Base-by-base conservation (phyloP, 2,888 invertebrate genomes). In the Lypha dubia region DNA sequence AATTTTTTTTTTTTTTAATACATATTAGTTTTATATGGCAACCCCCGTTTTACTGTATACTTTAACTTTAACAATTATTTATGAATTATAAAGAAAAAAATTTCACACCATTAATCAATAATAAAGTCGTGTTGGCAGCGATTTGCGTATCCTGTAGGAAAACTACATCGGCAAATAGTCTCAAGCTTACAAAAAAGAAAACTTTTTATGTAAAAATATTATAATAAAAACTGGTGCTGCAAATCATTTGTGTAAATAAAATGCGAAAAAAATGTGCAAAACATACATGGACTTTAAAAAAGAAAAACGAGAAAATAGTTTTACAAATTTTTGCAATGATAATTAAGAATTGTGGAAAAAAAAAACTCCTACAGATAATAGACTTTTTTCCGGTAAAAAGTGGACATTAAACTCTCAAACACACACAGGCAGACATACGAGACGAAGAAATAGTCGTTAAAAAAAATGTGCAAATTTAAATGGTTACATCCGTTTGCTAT, bases 381-480 rank as follows among this genome's bases (percentile, higher is more conserved):
- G 9, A 3, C 11, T 62, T 73, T 28, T 62, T 73, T 62, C 2
- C 20, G 51, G 22, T 38, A 24, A 35, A 41, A 49, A 49, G n/a
- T 53, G 17, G 15, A 62, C n/a, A n/a, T n/a, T n/a, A n/a, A n/a
- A 28, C 28, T 35, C 2, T n/a, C n/a, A n/a, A 20, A 49, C 49
- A 49, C 49, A 49, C 20, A 22, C 24, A n/a, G n/a, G n/a, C n/a
- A n/a, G n/a, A 28, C 6, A 32, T 17, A 8, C 51, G 22, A 20
- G 53, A 9, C 11, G 38, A 1, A 51, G 44, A n/a, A 74, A 63
- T n/a, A n/a, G n/a, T n/a, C n/a, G 46, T 28, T 9, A 38, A 24
- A 15, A 20, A 11, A 28, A 53, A 87, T 88, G 89, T 89, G 89
- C 88, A 90, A 90, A 90, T 89, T 90, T 89, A 87, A 87, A 89